Evolutionary conservation across 2,797 vertebrate species (phyloP), one percentile per base, ranked within the genome.

Genomic region (Enteromius unitaeniatus): DNA sequence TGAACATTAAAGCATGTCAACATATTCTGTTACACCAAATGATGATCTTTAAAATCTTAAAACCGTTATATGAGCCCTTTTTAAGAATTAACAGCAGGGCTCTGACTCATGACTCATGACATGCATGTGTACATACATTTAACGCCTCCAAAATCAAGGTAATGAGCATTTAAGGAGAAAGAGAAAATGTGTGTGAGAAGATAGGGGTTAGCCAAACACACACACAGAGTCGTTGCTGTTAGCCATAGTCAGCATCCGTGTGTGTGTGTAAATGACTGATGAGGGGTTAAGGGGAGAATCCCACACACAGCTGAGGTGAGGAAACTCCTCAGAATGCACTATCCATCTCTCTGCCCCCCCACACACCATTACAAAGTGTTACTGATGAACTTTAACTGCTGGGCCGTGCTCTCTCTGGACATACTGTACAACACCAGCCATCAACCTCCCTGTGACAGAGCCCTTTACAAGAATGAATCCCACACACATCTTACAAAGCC

Each of bases 221-320:
- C 37, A 40, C 37, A 40, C 15, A 70, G 1, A 51, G 13, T 42
- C 14, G 42, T 68, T 55, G 60, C 72, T 62, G 26, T 55, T 78
- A 55, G 55, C 37, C 47, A 69, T 77, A 73, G 85, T 86, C 85
- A 86, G 85, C 81, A 86, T 74, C 76, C 9, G 40, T 40, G 37
- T 40, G 7, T 40, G 81, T 77, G 79, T 77, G 73, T 74, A 81
- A 81, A 86, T 78, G 80, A 86, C 74, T 86, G 80, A 82, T 86
- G 84, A 86, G 75, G 58, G 51, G 67, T 72, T 70, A 82, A 79
- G 67, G 69, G 28, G 74, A 73, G 60, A 82, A 72, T 74, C 76
- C 81, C 81, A 79, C 81, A 86, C 75, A 79, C 69, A 86, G 75
- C 81, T 83, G 81, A 86, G 68, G 40, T 49, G 60, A 73, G 76